Evolutionary conservation across 2,797 vertebrate species (phyloP).

Genomic region (Tarsius wallacei): DNA sequence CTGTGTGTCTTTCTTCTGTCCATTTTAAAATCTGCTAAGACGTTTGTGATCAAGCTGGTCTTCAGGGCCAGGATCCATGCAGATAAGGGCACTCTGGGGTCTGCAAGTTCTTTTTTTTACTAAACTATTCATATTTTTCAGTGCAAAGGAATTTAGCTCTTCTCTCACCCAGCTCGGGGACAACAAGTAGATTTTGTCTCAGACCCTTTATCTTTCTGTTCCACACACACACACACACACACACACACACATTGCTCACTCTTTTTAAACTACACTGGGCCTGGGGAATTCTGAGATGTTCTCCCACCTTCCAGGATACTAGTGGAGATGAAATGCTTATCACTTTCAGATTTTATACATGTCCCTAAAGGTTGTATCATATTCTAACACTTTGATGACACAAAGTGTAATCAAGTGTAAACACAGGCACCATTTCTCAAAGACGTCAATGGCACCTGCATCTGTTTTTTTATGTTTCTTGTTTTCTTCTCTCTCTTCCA

Average conservation of each 20-base stretch:
- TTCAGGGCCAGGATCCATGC: neutral
- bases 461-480: neutral
- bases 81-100: neutral
- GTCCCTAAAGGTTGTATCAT: neutral
- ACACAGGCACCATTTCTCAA: neutral
- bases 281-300: neutral
- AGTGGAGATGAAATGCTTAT: neutral
- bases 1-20: neutral
- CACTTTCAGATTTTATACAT: neutral
- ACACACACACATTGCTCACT: neutral
- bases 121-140: neutral
- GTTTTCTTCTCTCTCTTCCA: neutral
- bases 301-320: neutral
- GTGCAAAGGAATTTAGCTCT: neutral
- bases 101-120: neutral
- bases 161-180: neutral
- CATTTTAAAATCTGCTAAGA: neutral
- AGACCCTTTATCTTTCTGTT: neutral
- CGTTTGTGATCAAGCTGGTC: accelerated
- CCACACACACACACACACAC: neutral
- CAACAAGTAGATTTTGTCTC: neutral
- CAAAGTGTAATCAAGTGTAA: too few relatives aligned
- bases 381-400: neutral
- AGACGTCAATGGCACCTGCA: neutral
- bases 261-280: neutral